Conservation (phyloP, 2,888 invertebrate species). For the Sphaerophoria rueppellii region DNA sequence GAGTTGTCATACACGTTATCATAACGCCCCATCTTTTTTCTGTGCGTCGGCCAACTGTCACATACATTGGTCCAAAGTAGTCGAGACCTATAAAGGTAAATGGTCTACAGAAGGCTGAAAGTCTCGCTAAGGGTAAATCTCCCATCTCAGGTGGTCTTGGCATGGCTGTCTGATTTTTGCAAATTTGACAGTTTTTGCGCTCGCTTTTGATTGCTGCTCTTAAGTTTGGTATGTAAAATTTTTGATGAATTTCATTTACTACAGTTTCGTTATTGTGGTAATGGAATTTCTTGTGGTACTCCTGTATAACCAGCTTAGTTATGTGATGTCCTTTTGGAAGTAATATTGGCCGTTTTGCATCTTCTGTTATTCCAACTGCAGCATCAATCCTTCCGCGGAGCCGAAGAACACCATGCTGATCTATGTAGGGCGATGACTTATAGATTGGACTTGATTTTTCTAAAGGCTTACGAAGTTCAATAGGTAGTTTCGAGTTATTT, state of each 20-base stretch:
- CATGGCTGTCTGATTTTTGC: slow-evolving; percentile 46
- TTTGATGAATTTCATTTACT: slow-evolving; percentile 30
- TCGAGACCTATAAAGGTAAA: slow-evolving; percentile 56
- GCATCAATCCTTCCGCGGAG: slow-evolving; percentile 16
- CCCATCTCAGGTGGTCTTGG: neutral
- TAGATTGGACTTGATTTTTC: too few species aligned
- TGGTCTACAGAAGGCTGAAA: slow-evolving; percentile 48
- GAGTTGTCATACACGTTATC: slow-evolving; percentile 62
- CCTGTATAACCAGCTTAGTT: neutral
- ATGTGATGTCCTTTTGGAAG: slow-evolving; percentile 6
- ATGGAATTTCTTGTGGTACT: slow-evolving; percentile 15
- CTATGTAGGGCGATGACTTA: neutral
- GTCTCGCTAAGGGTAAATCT: slow-evolving; percentile 34
- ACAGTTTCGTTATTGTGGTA: slow-evolving; percentile 39
- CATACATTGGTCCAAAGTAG: too few species aligned
- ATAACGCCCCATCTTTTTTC: slow-evolving; percentile 65
- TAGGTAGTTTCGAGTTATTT: too few species aligned
- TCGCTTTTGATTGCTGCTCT: slow-evolving; percentile 11
- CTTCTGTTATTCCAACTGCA: neutral
- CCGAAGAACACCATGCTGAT: slow-evolving; percentile 9
- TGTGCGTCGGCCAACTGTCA: slow-evolving; percentile 39
- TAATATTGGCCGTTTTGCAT: neutral
- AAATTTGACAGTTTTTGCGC: slow-evolving; percentile 31
- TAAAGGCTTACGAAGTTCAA: too few species aligned
- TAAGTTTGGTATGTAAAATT: slow-evolving; percentile 14